A percentile compares a stretch with the other conserved stretches of the same genome.
Conservation (phyloP, 2,797 vertebrate species). For the Catostomus latipinnis region DNA sequence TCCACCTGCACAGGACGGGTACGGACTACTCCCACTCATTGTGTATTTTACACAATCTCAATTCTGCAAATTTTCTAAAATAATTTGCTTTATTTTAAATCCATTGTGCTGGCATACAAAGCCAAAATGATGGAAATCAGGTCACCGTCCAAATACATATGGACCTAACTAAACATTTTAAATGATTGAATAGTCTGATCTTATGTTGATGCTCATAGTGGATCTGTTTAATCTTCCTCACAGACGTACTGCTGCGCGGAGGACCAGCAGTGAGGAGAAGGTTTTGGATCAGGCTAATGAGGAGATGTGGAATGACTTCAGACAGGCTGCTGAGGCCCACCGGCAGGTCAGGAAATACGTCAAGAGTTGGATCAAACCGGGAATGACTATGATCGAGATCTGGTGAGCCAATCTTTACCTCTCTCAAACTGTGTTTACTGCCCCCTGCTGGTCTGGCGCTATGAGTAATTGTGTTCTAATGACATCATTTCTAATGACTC, state of each 20-base stretch:
- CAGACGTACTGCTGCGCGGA: slow-evolving; percentile 92
- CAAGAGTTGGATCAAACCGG: slow-evolving; percentile 96
- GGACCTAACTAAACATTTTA: not conserved
- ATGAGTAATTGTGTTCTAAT: no score
- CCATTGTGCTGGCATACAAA: no score
- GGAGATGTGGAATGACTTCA: slow-evolving; percentile 97
- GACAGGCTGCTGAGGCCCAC: slow-evolving; percentile 96
- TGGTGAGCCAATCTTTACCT: slow-evolving; percentile 82
- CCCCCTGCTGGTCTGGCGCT: no score
- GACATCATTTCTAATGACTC: no score
- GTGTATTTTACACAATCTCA: not conserved
- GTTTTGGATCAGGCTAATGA: slow-evolving; percentile 93
- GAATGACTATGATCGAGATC: slow-evolving; percentile 98
- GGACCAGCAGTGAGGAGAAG: slow-evolving; percentile 92
- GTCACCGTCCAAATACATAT: no score
- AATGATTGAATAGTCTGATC: not conserved
- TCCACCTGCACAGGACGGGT: slow-evolving; percentile 95
- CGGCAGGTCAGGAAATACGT: slow-evolving; percentile 96
- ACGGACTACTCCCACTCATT: slow-evolving; percentile 22
- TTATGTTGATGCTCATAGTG: not conserved
- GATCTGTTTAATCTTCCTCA: slow-evolving; percentile 4
- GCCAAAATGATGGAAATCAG: no score
- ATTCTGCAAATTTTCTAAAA: no score
- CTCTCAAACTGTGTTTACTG: no score
- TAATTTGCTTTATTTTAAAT: no score